A percentile compares a stretch with the other conserved stretches of the same genome.
These are phyloP conservation scores for Ochotona princeps DNA, from an alignment of 2,113 vertebrate genomes.

Conservation along the genomic window DNA sequence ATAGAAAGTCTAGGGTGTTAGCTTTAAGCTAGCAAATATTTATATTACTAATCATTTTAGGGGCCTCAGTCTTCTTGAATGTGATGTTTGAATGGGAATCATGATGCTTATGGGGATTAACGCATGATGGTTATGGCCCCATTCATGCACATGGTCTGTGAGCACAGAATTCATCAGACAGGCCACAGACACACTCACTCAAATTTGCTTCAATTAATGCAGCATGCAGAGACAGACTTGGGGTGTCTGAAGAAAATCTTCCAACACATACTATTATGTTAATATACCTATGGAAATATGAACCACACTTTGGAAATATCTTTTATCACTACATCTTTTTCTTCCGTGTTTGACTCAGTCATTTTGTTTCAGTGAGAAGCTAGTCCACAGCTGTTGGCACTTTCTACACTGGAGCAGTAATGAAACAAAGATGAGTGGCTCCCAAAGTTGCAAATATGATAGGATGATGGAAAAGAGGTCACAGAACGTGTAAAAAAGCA, in stretches of 20 bases:
- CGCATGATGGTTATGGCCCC: background rate
- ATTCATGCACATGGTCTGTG: background rate
- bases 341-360: background rate
- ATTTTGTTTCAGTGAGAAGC: background rate
- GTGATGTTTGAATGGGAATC: too few relatives aligned
- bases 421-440: background rate
- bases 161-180: background rate
- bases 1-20: background rate
- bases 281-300: background rate
- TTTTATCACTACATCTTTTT: background rate
- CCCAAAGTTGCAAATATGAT: conserved; percentile 27
- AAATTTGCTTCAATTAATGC: background rate
- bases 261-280: background rate
- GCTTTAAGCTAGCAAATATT: conserved; percentile 8
- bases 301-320: background rate
- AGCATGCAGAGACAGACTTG: background rate
- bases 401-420: background rate
- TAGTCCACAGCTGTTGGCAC: background rate
- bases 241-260: background rate
- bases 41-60: background rate
- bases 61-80: background rate
- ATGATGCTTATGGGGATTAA: background rate
- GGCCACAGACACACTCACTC: background rate
- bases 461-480: background rate
- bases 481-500: background rate